These are phyloP conservation scores for Dicyrtomina minuta DNA, from an alignment of 2,888 invertebrate genomes.

Conservation along the genomic window DNA sequence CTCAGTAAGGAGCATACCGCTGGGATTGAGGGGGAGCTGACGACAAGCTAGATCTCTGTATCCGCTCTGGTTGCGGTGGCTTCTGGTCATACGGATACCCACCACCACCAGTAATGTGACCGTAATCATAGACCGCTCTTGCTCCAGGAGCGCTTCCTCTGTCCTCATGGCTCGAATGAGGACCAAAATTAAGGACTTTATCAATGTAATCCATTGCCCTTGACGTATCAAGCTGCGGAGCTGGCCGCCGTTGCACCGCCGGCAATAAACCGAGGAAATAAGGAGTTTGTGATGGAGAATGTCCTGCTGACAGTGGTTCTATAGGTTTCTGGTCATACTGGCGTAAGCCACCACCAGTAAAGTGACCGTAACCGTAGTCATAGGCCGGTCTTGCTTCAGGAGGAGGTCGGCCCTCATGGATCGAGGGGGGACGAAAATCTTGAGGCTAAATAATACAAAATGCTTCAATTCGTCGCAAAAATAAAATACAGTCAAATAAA, in stretches of 20 bases:
- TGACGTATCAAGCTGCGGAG: constrained; percentile 16
- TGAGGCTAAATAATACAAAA: constrained; percentile 14
- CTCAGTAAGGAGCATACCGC: constrained; percentile 31
- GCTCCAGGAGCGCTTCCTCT: constrained; percentile 14
- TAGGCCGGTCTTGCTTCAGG: constrained; percentile 5
- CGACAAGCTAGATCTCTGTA: constrained; percentile 13
- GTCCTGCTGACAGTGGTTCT: constrained; percentile 9
- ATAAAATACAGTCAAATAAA: background rate
- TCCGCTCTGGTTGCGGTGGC: constrained; percentile 25
- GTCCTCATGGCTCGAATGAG: constrained; percentile 6
- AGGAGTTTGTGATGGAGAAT: constrained; percentile 16
- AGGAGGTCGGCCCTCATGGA: constrained; percentile 15
- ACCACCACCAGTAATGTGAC: constrained; percentile 9
- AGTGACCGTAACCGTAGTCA: constrained; percentile 26
- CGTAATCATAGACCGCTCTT: constrained; percentile 19
- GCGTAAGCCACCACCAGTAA: background rate
- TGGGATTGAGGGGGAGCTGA: constrained; percentile 23
- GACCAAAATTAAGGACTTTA: constrained; percentile 18
- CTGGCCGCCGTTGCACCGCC: background rate
- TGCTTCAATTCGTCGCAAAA: background rate
- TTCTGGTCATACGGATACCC: constrained; percentile 17
- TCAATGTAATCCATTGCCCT: constrained; percentile 37
- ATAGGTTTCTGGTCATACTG: constrained; percentile 26
- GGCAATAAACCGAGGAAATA: constrained; percentile 16
- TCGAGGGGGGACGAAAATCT: constrained; percentile 13